Evolutionary conservation across 2,888 invertebrate species (phyloP).

Genomic region (Limenitis camilla): DNA sequence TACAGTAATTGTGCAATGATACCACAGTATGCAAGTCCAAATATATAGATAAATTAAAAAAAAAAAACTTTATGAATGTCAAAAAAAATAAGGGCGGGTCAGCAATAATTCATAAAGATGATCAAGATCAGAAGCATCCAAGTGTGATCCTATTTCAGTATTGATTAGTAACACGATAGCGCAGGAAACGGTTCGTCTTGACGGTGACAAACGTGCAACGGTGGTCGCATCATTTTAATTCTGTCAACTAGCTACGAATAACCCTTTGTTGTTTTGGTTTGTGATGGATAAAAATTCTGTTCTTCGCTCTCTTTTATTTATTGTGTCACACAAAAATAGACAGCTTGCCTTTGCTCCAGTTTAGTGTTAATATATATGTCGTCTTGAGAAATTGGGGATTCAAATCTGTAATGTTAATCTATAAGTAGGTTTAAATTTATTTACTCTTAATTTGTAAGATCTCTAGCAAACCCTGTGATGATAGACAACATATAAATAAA

Average conservation of each 20-base stretch:
- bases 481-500: no score
- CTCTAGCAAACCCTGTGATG: background rate
- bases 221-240: conserved; percentile 21
- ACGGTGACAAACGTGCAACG: conserved; percentile 19
- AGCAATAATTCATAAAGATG: background rate
- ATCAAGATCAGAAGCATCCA: conserved; percentile 9
- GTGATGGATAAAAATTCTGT: background rate
- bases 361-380: no score
- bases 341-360: no score
- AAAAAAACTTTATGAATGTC: no score
- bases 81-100: background rate
- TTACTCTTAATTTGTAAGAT: background rate
- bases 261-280: conserved; percentile 20
- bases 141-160: conserved; percentile 19
- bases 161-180: conserved; percentile 19
- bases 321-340: no score
- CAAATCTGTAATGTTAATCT: no score
- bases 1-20: no score
- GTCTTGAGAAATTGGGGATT: no score
- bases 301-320: background rate
- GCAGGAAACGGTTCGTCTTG: conserved; percentile 22
- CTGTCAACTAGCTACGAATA: conserved; percentile 18
- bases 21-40: no score
- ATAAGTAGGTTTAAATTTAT: no score
- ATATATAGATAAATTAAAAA: no score